Percentiles rank a stretch among this genome's conserved stretches.
Conservation (phyloP, 2,113 vertebrate species). For the Cebus imitator region DNA sequence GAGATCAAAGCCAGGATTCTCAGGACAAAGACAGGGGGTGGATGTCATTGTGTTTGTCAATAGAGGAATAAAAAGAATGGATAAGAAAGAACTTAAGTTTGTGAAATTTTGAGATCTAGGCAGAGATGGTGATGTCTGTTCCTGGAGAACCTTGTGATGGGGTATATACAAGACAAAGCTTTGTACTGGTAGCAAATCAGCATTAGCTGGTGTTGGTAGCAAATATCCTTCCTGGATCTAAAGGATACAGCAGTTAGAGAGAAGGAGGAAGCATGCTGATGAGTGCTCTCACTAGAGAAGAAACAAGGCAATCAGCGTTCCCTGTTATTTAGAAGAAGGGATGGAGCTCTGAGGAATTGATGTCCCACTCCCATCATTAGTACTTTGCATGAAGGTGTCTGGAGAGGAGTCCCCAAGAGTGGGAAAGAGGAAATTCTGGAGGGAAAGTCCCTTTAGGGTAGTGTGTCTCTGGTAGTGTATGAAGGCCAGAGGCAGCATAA, state of each 20-base stretch:
- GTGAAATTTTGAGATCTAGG: not conserved
- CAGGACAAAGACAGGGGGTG: not conserved
- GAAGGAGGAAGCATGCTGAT: not conserved
- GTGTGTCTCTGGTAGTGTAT: not conserved
- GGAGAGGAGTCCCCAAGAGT: conserved; percentile 26
- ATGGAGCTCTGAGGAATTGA: not conserved
- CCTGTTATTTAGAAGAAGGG: not conserved
- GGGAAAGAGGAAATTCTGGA: not conserved
- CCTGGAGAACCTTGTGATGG: not conserved
- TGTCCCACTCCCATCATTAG: not conserved
- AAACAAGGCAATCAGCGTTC: not conserved
- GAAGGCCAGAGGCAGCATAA: not conserved
- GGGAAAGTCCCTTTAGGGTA: not conserved
- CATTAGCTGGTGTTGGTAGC: not conserved
- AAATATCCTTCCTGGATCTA: not conserved
- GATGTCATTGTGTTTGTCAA: not conserved
- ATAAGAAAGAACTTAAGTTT: not conserved
- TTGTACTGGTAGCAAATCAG: not conserved
- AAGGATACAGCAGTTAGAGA: not conserved
- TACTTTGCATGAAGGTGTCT: not conserved
- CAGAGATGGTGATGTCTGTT: not conserved
- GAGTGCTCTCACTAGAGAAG: not conserved
- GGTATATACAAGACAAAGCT: not conserved
- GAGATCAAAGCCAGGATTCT: not conserved
- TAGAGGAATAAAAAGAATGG: not conserved